phyloP scores from a whole-genome alignment of 2,797 vertebrate genomes.

The Tapirus indicus region DNA sequence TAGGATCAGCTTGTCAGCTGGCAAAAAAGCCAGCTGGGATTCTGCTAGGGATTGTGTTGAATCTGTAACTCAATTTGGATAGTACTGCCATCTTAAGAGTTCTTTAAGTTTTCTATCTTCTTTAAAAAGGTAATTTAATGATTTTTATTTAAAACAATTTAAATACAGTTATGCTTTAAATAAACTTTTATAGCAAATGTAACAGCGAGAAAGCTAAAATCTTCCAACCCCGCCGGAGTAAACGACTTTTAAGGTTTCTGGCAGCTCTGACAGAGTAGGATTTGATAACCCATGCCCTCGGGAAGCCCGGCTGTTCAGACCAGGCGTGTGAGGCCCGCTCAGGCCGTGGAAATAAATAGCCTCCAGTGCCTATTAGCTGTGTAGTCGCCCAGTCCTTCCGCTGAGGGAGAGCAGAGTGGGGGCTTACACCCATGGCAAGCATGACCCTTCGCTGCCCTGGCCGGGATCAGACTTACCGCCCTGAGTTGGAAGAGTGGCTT shows the following conservation, averaged over 20 bases:
- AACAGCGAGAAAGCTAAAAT: neutral
- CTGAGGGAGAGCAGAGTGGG: neutral
- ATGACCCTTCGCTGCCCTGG: neutral
- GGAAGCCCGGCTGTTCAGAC: neutral
- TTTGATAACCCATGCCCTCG: neutral
- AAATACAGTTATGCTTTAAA: neutral
- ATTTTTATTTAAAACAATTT: neutral
- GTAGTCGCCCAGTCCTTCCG: neutral
- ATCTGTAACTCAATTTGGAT: neutral
- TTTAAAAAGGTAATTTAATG: constrained; percentile 11
- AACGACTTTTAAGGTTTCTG: neutral
- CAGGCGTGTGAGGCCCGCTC: neutral
- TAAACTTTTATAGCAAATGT: neutral
- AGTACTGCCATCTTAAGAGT: neutral
- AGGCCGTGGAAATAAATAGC: neutral
- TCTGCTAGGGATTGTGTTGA: neutral
- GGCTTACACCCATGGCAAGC: neutral
- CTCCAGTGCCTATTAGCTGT: neutral
- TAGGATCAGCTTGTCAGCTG: neutral
- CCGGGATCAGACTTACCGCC: constrained; percentile 79
- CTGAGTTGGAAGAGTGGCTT: constrained; percentile 83
- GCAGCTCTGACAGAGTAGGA: neutral
- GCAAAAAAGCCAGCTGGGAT: neutral
- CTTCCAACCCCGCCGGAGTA: neutral
- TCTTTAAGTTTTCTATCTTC: neutral